Base-by-base conservation (phyloP, 2,113 vertebrate genomes). In the Gulo gulo region DNA sequence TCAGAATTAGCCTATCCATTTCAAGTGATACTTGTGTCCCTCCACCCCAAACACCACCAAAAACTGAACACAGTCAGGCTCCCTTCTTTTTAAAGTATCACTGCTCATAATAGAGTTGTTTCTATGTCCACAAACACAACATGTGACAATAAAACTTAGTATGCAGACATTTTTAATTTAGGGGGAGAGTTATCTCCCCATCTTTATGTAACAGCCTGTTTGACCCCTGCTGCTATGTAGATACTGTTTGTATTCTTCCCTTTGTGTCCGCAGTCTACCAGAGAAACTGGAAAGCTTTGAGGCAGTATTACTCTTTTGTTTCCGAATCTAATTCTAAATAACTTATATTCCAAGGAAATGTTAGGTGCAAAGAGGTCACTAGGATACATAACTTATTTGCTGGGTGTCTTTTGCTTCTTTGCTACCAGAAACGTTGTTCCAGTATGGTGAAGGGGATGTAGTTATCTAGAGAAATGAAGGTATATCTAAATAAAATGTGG, bases 391-490 rank as follows among this genome's bases (percentile, higher is more conserved):
- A 69, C 84, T 88, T 74, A 74, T 84, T 96, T 94, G 61, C 47
- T 91, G 36, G 14, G 20, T 36, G 15, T 79, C 10, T 23, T 85
- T 26, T 84, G 34, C 73, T 94, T 82, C 59, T 73, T 95, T 96
- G 50, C 39, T 71, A 24, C 45, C 36, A 96, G 61, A 87, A 90
- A 29, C 63, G 21, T 76, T 91, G 31, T 92, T 73, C 16, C 16
- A 57, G 1, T 78, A 36, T 57, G 13, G 18, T 97, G 76, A 90
- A 34, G 21, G 15, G 6, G 39, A 55, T 81, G 18, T 71, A 24
- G 52, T 95, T 93, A 83, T 69, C 55, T 74, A 88, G 29, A 73
- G 39, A 96, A 96, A 45, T 55, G 42, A 91, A 96, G 31, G 1
- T 71, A 9, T 50, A 42, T 84, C 47, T 74, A 26, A 91, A 80